Base-by-base conservation (phyloP, 2,113 vertebrate species). In the Corydoras sp. region DNA sequence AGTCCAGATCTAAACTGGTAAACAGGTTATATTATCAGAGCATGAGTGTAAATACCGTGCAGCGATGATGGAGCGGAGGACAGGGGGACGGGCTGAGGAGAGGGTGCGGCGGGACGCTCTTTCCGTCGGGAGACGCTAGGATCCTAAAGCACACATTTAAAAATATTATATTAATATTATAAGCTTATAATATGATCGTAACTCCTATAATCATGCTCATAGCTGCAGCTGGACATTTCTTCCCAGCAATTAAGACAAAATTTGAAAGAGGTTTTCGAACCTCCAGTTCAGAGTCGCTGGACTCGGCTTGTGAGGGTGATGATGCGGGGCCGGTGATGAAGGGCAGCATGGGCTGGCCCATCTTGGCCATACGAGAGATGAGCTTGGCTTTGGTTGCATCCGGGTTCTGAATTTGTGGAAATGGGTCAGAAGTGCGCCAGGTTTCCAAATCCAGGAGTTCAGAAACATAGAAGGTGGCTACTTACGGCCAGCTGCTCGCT, bases 341-440 rank as follows among this genome's bases (percentile, higher is more conserved):
- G 48, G 97, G 96, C 63, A 99, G 77, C 96, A 98, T 95, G 30
- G 97, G 96, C 76, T 99, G 95, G 0, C 97, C 97, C 97, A 99
- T 98, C 81, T 92, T 97, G 2, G 97, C 97, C 97, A 99, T 99
- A 18, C 97, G 91, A 12, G 95, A 98, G 77, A 99, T 99, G 58
- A 99, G 88, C 81, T 96, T 98, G 58, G 96, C 96, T 83, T 98
- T 99, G 50, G 93, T 92, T 9, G 89, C 83, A 11, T 96, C 93
- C 35, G 35, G 35, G 7, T 43, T 43, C 35, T 43, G 2, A 43
- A 43, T 43, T 4, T 4, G 35, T 43, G 35, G 35, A 43, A 43
- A 43, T 43, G 35, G 35, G 35, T 43, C 35, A 43, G 35, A 43
- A 43, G 35, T 43, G 1, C 0, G 4, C 1, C 35, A 43, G 7